A percentile compares a stretch with the other conserved stretches of the same genome.
phyloP scores from a whole-genome alignment of 2,113 vertebrate species.

The Desmodus rotundus region DNA sequence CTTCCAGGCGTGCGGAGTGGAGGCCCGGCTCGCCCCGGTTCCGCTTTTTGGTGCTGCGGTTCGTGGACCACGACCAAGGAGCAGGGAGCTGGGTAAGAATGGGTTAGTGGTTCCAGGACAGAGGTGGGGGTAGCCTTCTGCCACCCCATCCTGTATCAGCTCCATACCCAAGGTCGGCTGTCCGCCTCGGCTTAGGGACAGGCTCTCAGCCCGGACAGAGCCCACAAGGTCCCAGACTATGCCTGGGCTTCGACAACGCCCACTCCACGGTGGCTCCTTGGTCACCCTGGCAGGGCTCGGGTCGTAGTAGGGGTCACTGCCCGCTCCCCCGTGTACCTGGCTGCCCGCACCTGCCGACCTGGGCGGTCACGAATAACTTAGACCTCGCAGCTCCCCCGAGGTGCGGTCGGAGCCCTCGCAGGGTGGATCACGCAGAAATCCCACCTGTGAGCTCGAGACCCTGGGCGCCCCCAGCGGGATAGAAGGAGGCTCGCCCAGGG shows the following conservation, averaged over 20 bases:
- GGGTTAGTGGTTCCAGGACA: background rate
- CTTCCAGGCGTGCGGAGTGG: background rate
- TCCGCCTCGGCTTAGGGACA: background rate
- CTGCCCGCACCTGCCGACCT: background rate
- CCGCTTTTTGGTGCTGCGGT: background rate
- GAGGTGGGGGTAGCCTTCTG: background rate
- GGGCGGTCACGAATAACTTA: background rate
- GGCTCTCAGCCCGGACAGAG: background rate
- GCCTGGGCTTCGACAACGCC: background rate
- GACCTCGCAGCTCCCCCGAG: background rate
- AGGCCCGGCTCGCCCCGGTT: background rate
- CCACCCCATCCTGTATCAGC: no score
- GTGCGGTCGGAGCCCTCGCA: background rate
- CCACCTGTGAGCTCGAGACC: background rate
- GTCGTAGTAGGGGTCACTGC: background rate
- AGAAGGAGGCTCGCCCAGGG: background rate
- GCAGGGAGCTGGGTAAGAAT: background rate
- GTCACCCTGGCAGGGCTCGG: rapidly evolving
- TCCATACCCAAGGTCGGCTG: rapidly evolving
- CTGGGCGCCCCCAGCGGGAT: background rate
- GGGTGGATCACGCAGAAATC: background rate
- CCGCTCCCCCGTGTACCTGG: background rate
- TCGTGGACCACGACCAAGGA: background rate
- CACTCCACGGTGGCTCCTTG: background rate
- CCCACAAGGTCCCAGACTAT: background rate